These are phyloP conservation scores for Mormyrops boulengeri DNA, from an alignment of 2,797 vertebrate species.

Conservation along the genomic window DNA sequence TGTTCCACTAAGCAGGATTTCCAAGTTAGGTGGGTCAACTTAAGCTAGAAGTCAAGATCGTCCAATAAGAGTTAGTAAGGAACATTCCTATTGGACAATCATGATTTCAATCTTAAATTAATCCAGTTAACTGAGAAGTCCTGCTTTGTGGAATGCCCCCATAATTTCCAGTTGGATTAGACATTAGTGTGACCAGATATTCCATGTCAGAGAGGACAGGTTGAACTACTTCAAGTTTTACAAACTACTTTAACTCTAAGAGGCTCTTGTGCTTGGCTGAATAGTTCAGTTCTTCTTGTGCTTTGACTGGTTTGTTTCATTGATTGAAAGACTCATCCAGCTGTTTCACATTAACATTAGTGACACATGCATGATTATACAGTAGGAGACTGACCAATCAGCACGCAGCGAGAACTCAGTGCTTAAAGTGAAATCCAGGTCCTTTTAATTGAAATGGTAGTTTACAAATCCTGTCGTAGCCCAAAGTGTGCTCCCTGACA, in stretches of 20 bases:
- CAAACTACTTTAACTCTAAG: too few species aligned
- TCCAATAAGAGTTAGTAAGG: not conserved
- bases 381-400: not conserved
- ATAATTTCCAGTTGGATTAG: too few species aligned
- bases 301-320: too few species aligned
- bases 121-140: not conserved
- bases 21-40: not conserved
- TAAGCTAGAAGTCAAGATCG: not conserved
- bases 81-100: not conserved
- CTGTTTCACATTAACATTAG: not conserved
- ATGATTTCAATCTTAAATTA: not conserved
- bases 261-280: too few species aligned
- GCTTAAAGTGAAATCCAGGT: not conserved
- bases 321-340: too few species aligned
- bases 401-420: not conserved
- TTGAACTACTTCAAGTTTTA: too few species aligned
- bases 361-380: not conserved
- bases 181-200: too few species aligned
- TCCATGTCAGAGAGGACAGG: too few species aligned
- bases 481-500: not conserved
- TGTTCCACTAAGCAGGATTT: not conserved
- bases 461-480: not conserved
- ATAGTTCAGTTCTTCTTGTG: too few species aligned
- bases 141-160: not conserved
- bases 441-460: not conserved